phyloP scores from a whole-genome alignment of 2,113 vertebrate genomes.

The Ageneiosus marmoratus region DNA sequence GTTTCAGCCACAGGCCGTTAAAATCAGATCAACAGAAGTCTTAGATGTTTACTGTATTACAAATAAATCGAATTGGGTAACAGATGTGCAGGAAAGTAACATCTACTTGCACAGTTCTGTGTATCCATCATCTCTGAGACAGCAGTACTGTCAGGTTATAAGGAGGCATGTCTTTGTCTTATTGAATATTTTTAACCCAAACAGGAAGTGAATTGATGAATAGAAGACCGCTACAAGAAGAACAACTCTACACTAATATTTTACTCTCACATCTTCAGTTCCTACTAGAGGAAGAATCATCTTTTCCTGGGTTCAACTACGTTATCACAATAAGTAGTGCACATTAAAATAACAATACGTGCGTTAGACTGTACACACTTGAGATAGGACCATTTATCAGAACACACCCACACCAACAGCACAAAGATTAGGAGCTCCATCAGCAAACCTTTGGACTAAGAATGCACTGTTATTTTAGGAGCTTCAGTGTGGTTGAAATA shows the following conservation, averaged over 20 bases:
- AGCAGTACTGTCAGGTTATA: neutral
- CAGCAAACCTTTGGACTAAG: neutral
- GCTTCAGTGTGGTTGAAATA: neutral
- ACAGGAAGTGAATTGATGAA: neutral
- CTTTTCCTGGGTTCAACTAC: neutral
- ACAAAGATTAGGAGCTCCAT: neutral
- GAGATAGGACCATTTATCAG: neutral
- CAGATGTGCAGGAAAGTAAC: neutral
- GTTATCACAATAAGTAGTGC: neutral
- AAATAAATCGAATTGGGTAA: neutral
- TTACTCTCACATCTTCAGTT: neutral
- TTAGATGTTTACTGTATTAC: neutral
- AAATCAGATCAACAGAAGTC: neutral
- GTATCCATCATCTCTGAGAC: neutral
- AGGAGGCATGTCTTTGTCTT: too few relatives aligned
- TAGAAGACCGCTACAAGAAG: neutral
- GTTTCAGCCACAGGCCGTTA: neutral
- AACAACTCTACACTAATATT: neutral
- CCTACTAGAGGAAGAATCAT: neutral
- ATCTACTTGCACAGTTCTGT: too few relatives aligned
- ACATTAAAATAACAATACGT: neutral
- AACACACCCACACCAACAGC: too few relatives aligned
- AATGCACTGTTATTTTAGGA: neutral
- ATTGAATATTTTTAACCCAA: neutral
- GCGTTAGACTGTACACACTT: too few relatives aligned